Evolutionary conservation across 2,797 vertebrate species (phyloP).

Genomic region (Ceyx erithaca): DNA sequence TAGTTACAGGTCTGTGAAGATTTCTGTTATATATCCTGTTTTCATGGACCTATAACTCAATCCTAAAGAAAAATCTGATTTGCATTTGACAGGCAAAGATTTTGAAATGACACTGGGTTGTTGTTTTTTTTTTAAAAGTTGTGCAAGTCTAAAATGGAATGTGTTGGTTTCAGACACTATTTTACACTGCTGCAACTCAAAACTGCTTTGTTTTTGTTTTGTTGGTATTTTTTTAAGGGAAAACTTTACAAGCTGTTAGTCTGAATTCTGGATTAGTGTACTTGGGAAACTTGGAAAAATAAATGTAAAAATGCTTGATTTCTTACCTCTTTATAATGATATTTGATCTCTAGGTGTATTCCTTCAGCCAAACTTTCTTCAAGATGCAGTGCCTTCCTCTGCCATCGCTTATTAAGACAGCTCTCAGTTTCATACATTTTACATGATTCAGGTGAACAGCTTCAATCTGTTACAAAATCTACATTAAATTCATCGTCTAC

Average conservation of each 20-base stretch:
- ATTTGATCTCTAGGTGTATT: background rate
- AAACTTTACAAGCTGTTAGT: conserved; percentile 44
- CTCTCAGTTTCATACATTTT: background rate
- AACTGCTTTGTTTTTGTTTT: background rate
- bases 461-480: background rate
- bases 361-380: background rate
- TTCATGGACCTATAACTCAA: conserved; percentile 55
- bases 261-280: conserved; percentile 7
- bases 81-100: conserved; percentile 17
- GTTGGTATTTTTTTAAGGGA: background rate
- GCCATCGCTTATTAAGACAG: background rate
- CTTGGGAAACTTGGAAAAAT: conserved; percentile 10
- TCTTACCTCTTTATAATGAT: background rate
- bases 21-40: conserved; percentile 46
- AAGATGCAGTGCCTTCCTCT: background rate
- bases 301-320: background rate
- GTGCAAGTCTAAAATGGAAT: conserved; percentile 39
- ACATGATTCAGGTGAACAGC: background rate
- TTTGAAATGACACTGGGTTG: background rate
- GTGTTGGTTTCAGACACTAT: conserved; percentile 6
- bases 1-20: conserved; percentile 17
- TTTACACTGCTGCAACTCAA: conserved; percentile 40
- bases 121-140: conserved; percentile 42
- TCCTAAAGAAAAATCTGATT: conserved; percentile 33
- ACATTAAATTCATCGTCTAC: background rate